Base-by-base conservation (phyloP, 2,888 invertebrate genomes). In the Cremastinae sp. region DNA sequence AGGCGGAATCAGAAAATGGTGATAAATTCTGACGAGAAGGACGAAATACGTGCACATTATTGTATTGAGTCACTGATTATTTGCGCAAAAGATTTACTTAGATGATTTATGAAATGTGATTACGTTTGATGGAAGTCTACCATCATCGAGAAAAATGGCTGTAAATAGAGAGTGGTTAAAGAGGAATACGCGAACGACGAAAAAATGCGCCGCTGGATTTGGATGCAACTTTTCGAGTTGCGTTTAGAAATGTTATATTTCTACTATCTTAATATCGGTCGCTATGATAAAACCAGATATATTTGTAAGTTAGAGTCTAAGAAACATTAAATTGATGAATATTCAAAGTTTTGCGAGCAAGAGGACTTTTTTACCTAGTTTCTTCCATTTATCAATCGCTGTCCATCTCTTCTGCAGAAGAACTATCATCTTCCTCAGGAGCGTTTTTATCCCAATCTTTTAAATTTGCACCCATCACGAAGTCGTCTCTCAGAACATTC, bases 381-480 rank as follows among this genome's bases (percentile, higher is more conserved):
- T 8, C 41, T n/a, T 35, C 1, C 37, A 53, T 35, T 43, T 35
- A 10, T 64, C 47, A 79, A 76, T 86, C 86, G 51, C 84, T 87
- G 49, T 88, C 85, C 79, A 87, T 82, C 53, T 84, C 84, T 72
- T 86, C 86, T 8, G 85, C 79, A 4, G 82, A 84, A 7, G 88
- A 86, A 28, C 85, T 85, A 74, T 82, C 80, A 64, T 90, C 86
- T 59, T 90, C 89, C 41, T 92, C 91, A 81, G 92, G 91, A 51
- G 91, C 90, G 82, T 95, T 93, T 89, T 96, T 95, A 86, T 97
- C 96, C 97, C 97, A 97, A 90, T 97, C 96, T 90, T 96, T 97
- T 90, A 97, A 93, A 90, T 95, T 95, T 35, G 95, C 94, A 78
- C 95, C 95, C 92, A 96, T 95, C 94, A 96, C 95, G 87, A 96